phyloP scores from a whole-genome alignment of 1,140 invertebrate species.

The Trypoxylus dichotomus region DNA sequence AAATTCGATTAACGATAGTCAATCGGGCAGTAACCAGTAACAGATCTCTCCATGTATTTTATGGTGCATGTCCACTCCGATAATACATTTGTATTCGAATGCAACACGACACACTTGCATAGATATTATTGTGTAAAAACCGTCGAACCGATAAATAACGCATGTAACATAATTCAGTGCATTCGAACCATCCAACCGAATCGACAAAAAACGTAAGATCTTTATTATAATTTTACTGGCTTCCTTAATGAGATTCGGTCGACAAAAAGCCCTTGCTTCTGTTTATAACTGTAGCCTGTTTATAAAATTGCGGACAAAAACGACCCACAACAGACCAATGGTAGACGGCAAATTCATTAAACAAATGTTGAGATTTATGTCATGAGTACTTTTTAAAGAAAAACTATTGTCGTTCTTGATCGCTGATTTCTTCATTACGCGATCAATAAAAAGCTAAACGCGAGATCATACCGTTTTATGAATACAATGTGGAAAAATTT shows the following conservation, averaged over 20 bases:
- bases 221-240: constrained; percentile 46
- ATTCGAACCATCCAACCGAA: constrained; percentile 32
- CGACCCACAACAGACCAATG: constrained; percentile 42
- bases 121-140: constrained; percentile 41
- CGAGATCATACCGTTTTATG: no score
- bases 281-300: constrained; percentile 39
- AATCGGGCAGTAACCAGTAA: background rate
- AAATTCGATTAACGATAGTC: background rate
- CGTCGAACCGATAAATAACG: constrained; percentile 40
- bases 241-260: constrained; percentile 42
- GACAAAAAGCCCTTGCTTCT: constrained; percentile 39
- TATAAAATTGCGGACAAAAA: constrained; percentile 41
- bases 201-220: constrained; percentile 42
- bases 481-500: no score
- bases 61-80: constrained; percentile 31
- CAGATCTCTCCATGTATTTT: constrained; percentile 28
- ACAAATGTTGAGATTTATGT: constrained; percentile 32
- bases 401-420: background rate
- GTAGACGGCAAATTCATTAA: constrained; percentile 42
- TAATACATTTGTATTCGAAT: constrained; percentile 39
- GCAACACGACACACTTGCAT: constrained; percentile 39
- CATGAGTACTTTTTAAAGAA: background rate
- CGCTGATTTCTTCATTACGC: constrained; percentile 4
- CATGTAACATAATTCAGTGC: constrained; percentile 42
- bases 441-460: background rate